Percentiles rank a stretch among this genome's conserved stretches.
Conservation (phyloP, 2,797 vertebrate genomes). For the Macrochelys suwanniensis region DNA sequence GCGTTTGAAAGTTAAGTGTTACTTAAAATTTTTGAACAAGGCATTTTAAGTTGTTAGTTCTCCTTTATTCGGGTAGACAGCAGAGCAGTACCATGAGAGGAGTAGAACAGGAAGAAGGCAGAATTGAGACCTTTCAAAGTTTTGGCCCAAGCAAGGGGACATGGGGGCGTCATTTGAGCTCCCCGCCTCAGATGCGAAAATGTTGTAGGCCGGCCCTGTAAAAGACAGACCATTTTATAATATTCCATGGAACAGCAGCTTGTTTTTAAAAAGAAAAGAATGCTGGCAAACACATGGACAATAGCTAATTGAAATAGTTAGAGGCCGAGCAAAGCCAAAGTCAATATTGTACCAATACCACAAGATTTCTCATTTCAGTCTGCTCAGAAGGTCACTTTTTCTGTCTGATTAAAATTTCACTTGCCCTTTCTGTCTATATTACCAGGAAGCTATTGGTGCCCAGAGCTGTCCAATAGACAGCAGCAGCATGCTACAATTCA, state of each 20-base stretch:
- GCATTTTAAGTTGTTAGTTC: no score
- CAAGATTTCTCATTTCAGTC: slow-evolving; percentile 54
- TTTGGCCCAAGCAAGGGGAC: no score
- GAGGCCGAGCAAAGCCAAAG: slow-evolving; percentile 51
- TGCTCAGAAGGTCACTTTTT: slow-evolving; percentile 51
- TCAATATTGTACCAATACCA: slow-evolving; percentile 41
- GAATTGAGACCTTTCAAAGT: no score
- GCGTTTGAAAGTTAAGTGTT: no score
- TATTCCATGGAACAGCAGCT: slow-evolving; percentile 13
- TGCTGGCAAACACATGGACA: slow-evolving; percentile 30
- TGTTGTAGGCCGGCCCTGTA: not conserved
- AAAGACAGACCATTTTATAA: slow-evolving; percentile 26
- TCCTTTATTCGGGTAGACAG: no score
- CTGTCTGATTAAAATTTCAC: slow-evolving; percentile 75
- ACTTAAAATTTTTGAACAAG: no score
- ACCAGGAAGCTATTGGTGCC: slow-evolving; percentile 71
- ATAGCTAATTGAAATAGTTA: slow-evolving; percentile 66
- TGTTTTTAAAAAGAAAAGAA: slow-evolving; percentile 60
- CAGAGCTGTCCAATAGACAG: slow-evolving; percentile 66
- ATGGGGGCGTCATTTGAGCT: no score
- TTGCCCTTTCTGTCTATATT: slow-evolving; percentile 70
- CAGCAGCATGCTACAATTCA: slow-evolving; percentile 54
- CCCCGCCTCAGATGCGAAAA: no score
- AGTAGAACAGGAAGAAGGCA: no score
- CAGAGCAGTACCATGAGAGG: no score